Percentiles rank a stretch among this genome's conserved stretches.
These are phyloP conservation scores for Colistium nudipinnis DNA, from an alignment of 2,113 vertebrate genomes.

Conservation along the genomic window DNA sequence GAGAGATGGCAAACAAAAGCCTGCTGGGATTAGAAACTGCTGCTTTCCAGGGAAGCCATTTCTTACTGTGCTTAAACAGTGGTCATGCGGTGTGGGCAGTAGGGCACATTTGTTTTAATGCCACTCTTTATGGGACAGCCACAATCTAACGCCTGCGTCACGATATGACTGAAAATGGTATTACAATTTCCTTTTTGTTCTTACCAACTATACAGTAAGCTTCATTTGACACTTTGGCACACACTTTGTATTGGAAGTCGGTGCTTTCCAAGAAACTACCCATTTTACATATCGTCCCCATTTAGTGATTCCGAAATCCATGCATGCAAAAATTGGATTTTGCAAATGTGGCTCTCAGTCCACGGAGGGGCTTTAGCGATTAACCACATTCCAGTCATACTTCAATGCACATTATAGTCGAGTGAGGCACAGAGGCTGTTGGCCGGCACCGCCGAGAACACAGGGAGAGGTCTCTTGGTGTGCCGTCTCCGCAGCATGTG, in stretches of 20 bases:
- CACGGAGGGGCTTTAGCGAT: slow-evolving; percentile 23
- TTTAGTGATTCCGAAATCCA: not conserved
- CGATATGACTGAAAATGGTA: not conserved
- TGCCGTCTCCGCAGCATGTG: slow-evolving; percentile 34
- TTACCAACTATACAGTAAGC: no score
- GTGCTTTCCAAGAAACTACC: slow-evolving; percentile 1
- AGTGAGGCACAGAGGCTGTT: slow-evolving; percentile 46
- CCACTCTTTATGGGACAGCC: slow-evolving; percentile 20
- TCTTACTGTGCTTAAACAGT: slow-evolving; percentile 23
- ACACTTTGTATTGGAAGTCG: no score
- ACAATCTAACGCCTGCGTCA: not conserved
- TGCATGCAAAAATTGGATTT: not conserved
- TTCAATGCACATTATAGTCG: slow-evolving; percentile 38
- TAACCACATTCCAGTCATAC: slow-evolving; percentile 50
- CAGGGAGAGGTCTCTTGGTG: slow-evolving; percentile 34
- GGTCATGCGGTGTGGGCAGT: not conserved
- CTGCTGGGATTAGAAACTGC: slow-evolving; percentile 25
- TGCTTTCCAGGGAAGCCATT: not conserved
- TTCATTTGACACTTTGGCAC: no score
- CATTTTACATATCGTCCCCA: not conserved
- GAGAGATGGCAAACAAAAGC: slow-evolving; percentile 17
- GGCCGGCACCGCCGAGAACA: slow-evolving; percentile 19
- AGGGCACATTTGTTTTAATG: slow-evolving; percentile 14
- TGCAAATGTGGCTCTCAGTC: slow-evolving; percentile 2
- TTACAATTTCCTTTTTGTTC: not conserved